Percentiles rank a stretch among this genome's conserved stretches.
Conservation (phyloP, 2,888 invertebrate species). For the Ormyrus thymus region DNA sequence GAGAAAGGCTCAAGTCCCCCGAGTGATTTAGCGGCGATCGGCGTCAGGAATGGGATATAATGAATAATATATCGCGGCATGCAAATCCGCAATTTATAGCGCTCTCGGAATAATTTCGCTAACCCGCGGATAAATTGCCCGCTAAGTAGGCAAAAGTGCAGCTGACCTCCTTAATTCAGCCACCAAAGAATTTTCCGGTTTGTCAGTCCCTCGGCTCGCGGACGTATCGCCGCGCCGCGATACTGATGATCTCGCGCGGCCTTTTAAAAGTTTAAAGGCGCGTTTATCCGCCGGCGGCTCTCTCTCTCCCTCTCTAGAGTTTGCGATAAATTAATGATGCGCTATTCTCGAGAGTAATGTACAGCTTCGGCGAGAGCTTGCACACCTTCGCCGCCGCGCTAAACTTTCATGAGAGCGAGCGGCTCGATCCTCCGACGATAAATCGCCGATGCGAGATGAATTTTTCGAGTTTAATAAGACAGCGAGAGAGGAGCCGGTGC, state of each 20-base stretch:
- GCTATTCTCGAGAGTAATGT: slow-evolving; percentile 52
- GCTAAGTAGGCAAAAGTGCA: no score
- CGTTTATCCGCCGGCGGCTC: slow-evolving; percentile 1
- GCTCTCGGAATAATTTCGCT: no score
- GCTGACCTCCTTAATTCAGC: neutral
- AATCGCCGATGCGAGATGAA: slow-evolving; percentile 47
- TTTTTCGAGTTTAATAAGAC: slow-evolving; percentile 53
- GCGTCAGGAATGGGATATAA: no score
- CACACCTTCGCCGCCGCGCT: slow-evolving; percentile 4
- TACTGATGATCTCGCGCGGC: slow-evolving; percentile 10
- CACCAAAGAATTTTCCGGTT: neutral
- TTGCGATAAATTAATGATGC: slow-evolving; percentile 53
- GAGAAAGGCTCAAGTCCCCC: no score
- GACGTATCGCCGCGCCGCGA: no score
- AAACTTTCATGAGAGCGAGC: slow-evolving; percentile 42
- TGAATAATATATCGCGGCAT: no score
- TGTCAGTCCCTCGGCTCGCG: no score
- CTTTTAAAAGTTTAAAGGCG: slow-evolving; percentile 28
- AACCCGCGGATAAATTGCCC: no score
- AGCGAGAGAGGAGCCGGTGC: slow-evolving; percentile 10
- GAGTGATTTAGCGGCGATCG: no score
- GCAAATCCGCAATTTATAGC: no score
- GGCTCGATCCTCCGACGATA: slow-evolving; percentile 26
- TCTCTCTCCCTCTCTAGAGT: neutral
- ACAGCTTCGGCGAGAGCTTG: slow-evolving; percentile 44